These are phyloP conservation scores for Apteryx owenii DNA, from an alignment of 2,113 vertebrate species.

Conservation along the genomic window DNA sequence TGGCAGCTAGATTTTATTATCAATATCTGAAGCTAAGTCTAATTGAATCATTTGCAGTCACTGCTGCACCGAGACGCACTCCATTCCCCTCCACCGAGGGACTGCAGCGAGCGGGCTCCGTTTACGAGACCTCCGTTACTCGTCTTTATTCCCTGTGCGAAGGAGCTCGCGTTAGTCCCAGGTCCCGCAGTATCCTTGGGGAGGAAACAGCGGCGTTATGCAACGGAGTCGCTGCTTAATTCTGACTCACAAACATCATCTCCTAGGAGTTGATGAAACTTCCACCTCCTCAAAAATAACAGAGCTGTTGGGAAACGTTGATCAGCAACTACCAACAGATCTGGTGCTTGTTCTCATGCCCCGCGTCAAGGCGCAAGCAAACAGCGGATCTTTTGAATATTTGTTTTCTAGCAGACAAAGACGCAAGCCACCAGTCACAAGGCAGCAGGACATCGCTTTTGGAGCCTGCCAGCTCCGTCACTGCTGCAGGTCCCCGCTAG, in stretches of 20 bases:
- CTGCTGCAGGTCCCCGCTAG: fast-evolving
- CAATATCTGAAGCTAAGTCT: neutral
- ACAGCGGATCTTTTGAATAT: fast-evolving
- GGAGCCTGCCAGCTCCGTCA: neutral
- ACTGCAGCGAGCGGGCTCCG: neutral
- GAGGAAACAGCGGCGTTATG: too few relatives aligned
- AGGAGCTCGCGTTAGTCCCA: fast-evolving
- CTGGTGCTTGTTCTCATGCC: too few relatives aligned
- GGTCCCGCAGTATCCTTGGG: neutral
- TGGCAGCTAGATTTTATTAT: neutral
- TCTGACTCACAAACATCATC: neutral
- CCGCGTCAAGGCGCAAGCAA: neutral
- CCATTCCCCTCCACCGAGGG: neutral
- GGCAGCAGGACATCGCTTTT: neutral
- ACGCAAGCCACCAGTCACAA: neutral
- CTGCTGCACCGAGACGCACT: neutral
- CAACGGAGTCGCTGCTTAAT: neutral
- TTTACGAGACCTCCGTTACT: fast-evolving
- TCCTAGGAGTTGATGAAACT: neutral
- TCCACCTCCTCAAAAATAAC: neutral
- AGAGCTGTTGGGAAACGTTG: fast-evolving
- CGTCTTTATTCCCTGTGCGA: fast-evolving
- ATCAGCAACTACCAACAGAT: neutral
- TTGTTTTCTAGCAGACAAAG: neutral
- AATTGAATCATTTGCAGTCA: neutral